Conservation (phyloP, 2,113 vertebrate species). For the Gymnorhina tibicen region DNA sequence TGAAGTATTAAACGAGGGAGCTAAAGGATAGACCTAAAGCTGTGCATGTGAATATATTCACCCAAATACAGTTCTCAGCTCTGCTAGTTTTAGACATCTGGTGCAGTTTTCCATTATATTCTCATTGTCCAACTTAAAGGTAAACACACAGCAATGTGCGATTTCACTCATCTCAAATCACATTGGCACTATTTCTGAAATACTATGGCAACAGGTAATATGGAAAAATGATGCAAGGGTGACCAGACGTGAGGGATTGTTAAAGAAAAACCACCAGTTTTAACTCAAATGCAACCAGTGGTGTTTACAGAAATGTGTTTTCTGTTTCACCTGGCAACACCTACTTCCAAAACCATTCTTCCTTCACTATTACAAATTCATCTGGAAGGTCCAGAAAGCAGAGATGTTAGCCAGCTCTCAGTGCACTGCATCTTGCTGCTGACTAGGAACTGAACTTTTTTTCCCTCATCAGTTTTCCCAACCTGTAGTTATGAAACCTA, state of each 20-base stretch:
- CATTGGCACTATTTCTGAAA: neutral
- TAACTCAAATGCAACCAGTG: neutral
- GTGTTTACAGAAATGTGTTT: constrained; percentile 32
- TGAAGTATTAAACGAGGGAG: fast-evolving
- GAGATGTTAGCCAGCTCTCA: neutral
- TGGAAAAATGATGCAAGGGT: neutral
- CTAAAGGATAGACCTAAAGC: neutral
- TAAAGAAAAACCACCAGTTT: neutral
- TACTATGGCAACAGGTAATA: neutral
- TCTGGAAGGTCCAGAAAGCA: constrained; percentile 1
- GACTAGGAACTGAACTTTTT: neutral
- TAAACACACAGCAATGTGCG: neutral
- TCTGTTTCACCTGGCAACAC: constrained; percentile 39
- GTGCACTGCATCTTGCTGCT: neutral
- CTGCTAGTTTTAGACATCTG: neutral
- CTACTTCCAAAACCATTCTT: constrained; percentile 7
- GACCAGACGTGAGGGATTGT: neutral
- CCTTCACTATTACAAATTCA: neutral
- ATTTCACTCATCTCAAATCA: constrained; percentile 6
- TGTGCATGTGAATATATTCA: neutral
- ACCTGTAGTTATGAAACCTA: neutral
- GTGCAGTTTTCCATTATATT: neutral
- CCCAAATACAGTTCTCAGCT: neutral
- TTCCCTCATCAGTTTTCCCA: neutral
- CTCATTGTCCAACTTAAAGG: neutral